These are phyloP conservation scores for Pseudococcus jackbeardsleyi DNA, from an alignment of 2,888 invertebrate species.

Conservation along the genomic window DNA sequence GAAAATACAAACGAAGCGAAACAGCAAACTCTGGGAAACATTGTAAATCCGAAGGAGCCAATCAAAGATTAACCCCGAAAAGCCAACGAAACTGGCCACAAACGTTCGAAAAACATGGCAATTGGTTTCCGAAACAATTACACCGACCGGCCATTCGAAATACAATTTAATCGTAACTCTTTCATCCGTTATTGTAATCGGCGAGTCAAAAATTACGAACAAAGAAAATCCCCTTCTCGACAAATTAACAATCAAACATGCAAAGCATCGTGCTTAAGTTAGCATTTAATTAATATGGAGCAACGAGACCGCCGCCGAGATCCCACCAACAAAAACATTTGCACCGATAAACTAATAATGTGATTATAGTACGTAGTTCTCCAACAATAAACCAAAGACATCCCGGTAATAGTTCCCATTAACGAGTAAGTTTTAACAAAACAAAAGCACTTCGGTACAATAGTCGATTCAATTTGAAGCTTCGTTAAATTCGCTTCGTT, in stretches of 20 bases:
- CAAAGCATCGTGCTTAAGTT: conserved; percentile 39
- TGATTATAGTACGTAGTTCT: conserved; percentile 21
- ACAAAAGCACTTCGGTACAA: conserved; percentile 33
- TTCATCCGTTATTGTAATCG: conserved; percentile 18
- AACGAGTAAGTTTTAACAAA: conserved; percentile 43
- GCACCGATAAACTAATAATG: conserved; percentile 45
- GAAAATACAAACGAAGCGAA: background rate
- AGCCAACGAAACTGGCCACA: background rate
- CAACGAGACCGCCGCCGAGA: background rate
- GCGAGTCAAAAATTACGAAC: background rate
- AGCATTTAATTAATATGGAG: conserved; percentile 40
- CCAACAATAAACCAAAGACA: conserved; percentile 45
- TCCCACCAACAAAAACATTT: conserved; percentile 20
- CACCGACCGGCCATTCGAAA: background rate
- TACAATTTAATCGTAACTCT: conserved; percentile 35
- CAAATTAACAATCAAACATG: conserved; percentile 45
- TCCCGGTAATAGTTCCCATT: conserved; percentile 32
- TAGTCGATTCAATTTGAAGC: conserved; percentile 42
- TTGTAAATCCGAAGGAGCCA: background rate
- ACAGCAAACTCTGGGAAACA: background rate
- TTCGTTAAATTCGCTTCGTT: conserved; percentile 16
- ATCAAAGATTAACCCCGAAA: background rate
- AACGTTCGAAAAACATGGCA: background rate
- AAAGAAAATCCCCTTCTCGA: background rate
- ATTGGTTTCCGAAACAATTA: conserved; percentile 3